Evolutionary conservation across 1,140 invertebrate genomes (phyloP).

Genomic region (Cyphomyrmex costatus): DNA sequence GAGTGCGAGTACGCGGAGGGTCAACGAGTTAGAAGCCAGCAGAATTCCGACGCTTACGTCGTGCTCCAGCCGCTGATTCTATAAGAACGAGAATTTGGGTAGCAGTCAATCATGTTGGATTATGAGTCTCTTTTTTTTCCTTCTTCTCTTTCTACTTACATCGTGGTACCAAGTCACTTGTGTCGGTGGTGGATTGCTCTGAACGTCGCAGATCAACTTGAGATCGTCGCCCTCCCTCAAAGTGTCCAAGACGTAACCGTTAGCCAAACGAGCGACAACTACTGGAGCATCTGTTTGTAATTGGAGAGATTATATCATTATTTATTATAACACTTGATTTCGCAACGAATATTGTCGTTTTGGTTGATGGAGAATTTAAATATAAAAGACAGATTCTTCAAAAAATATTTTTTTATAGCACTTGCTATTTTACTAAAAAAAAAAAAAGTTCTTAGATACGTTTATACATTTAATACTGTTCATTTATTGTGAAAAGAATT

Average conservation of each 20-base stretch:
- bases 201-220: conserved; percentile 87
- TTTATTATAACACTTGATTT: conserved; percentile 27
- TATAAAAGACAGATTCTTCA: background rate
- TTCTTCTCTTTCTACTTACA: conserved; percentile 84
- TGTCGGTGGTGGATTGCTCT: conserved; percentile 87
- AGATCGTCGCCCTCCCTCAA: conserved; percentile 88
- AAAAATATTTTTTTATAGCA: background rate
- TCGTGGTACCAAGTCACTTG: conserved; percentile 88
- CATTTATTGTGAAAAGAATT: background rate
- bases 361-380: background rate
- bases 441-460: background rate
- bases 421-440: background rate
- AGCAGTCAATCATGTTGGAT: conserved; percentile 28
- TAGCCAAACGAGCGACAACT: conserved; percentile 81
- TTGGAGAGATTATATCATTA: conserved; percentile 47
- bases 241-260: conserved; percentile 83
- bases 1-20: conserved; percentile 85
- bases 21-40: conserved; percentile 82
- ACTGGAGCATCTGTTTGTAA: conserved; percentile 83
- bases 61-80: conserved; percentile 75
- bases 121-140: conserved; percentile 19
- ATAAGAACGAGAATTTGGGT: conserved; percentile 34
- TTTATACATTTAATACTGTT: background rate
- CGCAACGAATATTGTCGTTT: background rate
- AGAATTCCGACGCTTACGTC: conserved; percentile 75